Percentiles rank a stretch among this genome's conserved stretches.
Evolutionary conservation across 2,113 vertebrate genomes (phyloP).

Genomic region (Zosterops japonicus): DNA sequence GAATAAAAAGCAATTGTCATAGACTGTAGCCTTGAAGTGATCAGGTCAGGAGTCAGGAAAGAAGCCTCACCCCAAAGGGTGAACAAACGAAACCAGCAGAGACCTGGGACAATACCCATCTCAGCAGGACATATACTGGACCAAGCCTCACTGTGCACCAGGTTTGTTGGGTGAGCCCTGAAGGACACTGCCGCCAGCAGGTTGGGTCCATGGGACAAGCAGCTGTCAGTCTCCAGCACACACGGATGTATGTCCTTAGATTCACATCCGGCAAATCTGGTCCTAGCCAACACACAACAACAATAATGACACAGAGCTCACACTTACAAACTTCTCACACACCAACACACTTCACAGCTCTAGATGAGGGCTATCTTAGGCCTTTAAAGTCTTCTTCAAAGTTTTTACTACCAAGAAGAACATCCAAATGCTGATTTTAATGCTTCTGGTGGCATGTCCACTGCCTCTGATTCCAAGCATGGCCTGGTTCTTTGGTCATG

Average conservation of each 20-base stretch:
- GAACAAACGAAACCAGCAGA: background rate
- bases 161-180: background rate
- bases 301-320: fast-evolving
- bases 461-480: background rate
- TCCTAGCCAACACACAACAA: background rate
- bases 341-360: background rate
- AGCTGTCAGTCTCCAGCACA: background rate
- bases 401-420: background rate
- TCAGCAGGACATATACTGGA: fast-evolving
- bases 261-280: background rate
- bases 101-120: background rate
- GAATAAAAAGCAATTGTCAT: background rate
- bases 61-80: background rate
- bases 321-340: background rate
- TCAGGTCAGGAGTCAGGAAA: background rate
- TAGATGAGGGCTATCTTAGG: background rate
- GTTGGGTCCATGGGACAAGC: background rate
- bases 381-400: background rate
- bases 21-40: background rate
- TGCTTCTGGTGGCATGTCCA: fast-evolving
- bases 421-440: background rate
- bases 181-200: background rate
- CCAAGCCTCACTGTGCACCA: background rate
- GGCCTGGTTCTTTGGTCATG: background rate
- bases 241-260: fast-evolving